Base-by-base conservation (phyloP, 2,888 invertebrate species). In the Caenorhabditis virilis region DNA sequence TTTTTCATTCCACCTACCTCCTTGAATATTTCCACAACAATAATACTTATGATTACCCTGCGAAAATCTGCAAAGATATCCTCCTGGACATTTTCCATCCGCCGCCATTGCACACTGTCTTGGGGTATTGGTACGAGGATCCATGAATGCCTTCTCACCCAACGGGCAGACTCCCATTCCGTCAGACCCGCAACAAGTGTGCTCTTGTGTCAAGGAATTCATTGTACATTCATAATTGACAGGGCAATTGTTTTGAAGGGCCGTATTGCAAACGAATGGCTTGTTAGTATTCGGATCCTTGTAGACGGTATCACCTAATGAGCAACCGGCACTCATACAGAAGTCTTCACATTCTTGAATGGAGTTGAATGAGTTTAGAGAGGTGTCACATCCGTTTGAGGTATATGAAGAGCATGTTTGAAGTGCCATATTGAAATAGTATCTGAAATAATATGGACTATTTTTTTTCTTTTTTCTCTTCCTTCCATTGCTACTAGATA, bases 331-430 rank as follows among this genome's bases (percentile, higher is more conserved):
- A 11, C 59, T 58, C 56, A 72, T 59, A 26, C 78, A 78, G 42
- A 76, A 78, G 43, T 75, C 75, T 45, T 74, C 68, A 47, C 78
- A 78, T 43, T 78, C 78, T 7, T 59, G 39, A 30, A 72, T 48
- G 1, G 73, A 70, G 22, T 64, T 56, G 69, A 78, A 78, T 3
- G 74, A 75, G 58, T 78, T 78, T 35, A 71, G 50, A 5, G 76
- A 76, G 11, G 76, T 76, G 36, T 78, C 77, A 43, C 78, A 78
- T 5, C 76, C 74, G 13, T 72, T 72, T 13, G 74, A 72, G 1
- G 72, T 64, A 56, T 76, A 75, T 7, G 76, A 69, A 4, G 63
- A 63, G 51, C 77, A 78, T 0, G 68, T 60, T 49, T 73, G 72
- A 4, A 63, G 55, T 5, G 75, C 69, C 56, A 65, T 61, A 59